Evolutionary conservation across 2,888 invertebrate species (phyloP).

Genomic region (Steinernema hermaphroditum): DNA sequence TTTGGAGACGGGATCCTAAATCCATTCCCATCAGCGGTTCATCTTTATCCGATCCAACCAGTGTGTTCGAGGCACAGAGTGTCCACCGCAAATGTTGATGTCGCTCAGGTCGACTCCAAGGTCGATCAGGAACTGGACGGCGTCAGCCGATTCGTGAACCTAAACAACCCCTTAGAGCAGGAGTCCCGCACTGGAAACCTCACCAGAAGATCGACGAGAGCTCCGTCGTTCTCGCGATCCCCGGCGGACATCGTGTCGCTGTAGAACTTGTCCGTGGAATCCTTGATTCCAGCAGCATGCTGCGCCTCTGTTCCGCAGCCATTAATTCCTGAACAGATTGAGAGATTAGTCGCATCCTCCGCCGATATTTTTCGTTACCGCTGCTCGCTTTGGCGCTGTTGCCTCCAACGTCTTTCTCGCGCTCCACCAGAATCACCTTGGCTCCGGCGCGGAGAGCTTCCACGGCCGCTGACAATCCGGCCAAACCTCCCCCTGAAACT

Average conservation of each 20-base stretch:
- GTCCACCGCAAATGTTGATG: slow-evolving; percentile 66
- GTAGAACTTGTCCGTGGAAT: slow-evolving; percentile 55
- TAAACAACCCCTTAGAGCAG: slow-evolving; percentile 26
- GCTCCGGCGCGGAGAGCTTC: slow-evolving; percentile 51
- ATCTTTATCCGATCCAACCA: slow-evolving; percentile 49
- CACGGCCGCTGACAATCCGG: slow-evolving; percentile 60
- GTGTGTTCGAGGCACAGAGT: slow-evolving; percentile 64
- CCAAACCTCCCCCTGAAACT: slow-evolving; percentile 37
- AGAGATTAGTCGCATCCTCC: slow-evolving; percentile 24
- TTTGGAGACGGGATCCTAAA: slow-evolving; percentile 65
- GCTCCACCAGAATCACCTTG: slow-evolving; percentile 58
- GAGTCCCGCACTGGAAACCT: slow-evolving; percentile 16
- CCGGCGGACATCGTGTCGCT: slow-evolving; percentile 65
- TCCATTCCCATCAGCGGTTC: neutral
- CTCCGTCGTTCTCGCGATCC: slow-evolving; percentile 61
- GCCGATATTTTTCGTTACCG: slow-evolving; percentile 43
- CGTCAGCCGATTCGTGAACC: slow-evolving; percentile 51
- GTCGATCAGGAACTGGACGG: slow-evolving; percentile 55
- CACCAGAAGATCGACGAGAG: slow-evolving; percentile 62
- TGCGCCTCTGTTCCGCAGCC: slow-evolving; percentile 62
- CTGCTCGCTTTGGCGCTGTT: slow-evolving; percentile 65
- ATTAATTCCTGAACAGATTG: slow-evolving; percentile 56
- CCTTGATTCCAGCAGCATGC: slow-evolving; percentile 49
- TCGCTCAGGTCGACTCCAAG: slow-evolving; percentile 62
- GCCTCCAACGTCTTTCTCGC: slow-evolving; percentile 61